Evolutionary conservation across 2,888 invertebrate species (phyloP), one percentile per base, ranked within the genome.

Genomic region (Drosophila colorata): DNA sequence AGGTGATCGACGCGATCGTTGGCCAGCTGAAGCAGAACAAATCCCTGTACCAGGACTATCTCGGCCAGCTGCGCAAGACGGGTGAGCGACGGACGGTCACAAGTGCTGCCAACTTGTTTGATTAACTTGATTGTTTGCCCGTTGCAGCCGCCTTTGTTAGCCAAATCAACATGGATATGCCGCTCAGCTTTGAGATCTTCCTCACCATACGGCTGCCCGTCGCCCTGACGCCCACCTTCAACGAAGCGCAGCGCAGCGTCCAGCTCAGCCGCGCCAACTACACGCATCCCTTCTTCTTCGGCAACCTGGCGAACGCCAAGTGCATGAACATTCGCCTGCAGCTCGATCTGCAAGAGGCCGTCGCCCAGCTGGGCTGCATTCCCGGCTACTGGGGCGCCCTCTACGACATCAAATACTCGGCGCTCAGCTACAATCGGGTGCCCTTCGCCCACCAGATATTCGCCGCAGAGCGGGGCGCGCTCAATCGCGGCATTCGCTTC

Each of bases 381-480:
- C 0, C 0, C 0, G 46, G 43, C 43, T 7, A 20, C 1, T 18
- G 13, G 14, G 61, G 44, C 5, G 20, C 38, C 16, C 1, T 31
- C 1, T 81, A 77, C 33, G 58, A 71, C 6, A 1, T 85, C 8
- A 35, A 23, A 0, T 81, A 81, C 23, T 9, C 6, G 0, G 5
- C 77, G 5, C 37, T 49, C 2, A 18, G 16, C 16, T n/a, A 18
- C 38, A 47, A 65, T 38, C 4, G 11, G 0, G 7, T 51, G 5
- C 85, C 80, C 2, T 85, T 77, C 18, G 48, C 57, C 8, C 80
- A 81, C 51, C 61, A 65, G 14, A 4, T 81, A 8, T 25, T 20
- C 13, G 79, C 74, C 4, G 8, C 0, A 13, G 59, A 66, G 0
- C 46, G 57, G 0, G 37, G 14, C 7, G 5, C 6, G 9, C 1